These are phyloP conservation scores for Antheraea mylitta DNA, from an alignment of 1,140 invertebrate species.

Conservation along the genomic window DNA sequence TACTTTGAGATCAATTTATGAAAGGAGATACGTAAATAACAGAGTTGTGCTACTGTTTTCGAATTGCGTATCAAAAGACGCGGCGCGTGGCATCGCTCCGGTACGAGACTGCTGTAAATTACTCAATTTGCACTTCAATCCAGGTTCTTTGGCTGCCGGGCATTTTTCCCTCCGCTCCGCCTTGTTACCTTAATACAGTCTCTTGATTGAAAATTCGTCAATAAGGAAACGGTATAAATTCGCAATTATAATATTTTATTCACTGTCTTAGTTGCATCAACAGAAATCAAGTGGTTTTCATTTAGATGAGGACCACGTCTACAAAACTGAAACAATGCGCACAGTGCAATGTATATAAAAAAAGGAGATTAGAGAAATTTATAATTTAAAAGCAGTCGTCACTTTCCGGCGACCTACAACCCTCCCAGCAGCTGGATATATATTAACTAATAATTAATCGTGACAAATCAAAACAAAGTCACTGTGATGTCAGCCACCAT, in stretches of 20 bases:
- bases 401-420: too few relatives aligned
- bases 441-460: too few relatives aligned
- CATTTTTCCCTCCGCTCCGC: conserved; percentile 57
- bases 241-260: neutral
- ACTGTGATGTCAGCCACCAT: too few relatives aligned
- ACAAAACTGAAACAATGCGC: too few relatives aligned
- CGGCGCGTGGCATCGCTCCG: neutral
- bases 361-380: too few relatives aligned
- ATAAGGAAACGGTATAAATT: conserved; percentile 2
- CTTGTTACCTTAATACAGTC: conserved; percentile 29
- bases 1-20: too few relatives aligned
- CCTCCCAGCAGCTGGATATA: too few relatives aligned
- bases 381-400: too few relatives aligned
- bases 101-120: conserved; percentile 41
- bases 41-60: neutral
- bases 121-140: conserved; percentile 73
- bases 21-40: neutral
- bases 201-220: conserved; percentile 35
- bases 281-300: too few relatives aligned
- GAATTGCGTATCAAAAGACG: neutral
- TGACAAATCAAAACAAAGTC: too few relatives aligned
- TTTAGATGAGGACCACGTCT: too few relatives aligned
- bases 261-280: neutral
- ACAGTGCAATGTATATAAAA: too few relatives aligned
- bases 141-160: conserved; percentile 66